These are phyloP conservation scores for Mus spretus DNA, from an alignment of 2,797 vertebrate genomes.

Conservation along the genomic window DNA sequence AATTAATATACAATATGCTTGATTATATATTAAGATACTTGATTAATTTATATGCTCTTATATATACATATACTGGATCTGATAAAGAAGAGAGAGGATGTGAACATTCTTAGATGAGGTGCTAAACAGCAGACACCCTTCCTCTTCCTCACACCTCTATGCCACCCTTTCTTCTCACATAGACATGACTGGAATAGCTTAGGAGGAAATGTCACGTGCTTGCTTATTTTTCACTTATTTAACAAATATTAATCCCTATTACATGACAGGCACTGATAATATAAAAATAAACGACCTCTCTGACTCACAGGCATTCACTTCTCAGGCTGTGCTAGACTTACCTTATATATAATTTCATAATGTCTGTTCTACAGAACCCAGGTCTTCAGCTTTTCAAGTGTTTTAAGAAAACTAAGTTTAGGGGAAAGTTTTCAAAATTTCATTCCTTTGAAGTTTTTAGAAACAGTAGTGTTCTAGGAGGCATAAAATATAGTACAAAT, in stretches of 20 bases:
- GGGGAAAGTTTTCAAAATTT: neutral
- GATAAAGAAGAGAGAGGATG: neutral
- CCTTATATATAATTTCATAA: neutral
- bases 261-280: neutral
- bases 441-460: neutral
- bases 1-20: neutral
- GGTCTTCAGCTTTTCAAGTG: neutral
- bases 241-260: neutral
- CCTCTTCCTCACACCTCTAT: neutral
- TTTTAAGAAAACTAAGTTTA: neutral
- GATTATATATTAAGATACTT: neutral
- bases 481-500: neutral
- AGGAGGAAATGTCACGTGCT: neutral
- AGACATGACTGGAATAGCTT: neutral
- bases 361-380: neutral
- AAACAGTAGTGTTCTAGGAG: neutral
- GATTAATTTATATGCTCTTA: neutral
- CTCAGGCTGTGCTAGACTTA: neutral
- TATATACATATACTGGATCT: neutral
- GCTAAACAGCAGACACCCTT: neutral
- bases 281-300: neutral
- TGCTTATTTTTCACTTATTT: slow-evolving; percentile 2
- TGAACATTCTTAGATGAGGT: neutral
- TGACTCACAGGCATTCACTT: neutral
- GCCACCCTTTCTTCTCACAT: neutral